Evolutionary conservation across 2,113 vertebrate species (phyloP).

Genomic region (Hypanus sabinus): DNA sequence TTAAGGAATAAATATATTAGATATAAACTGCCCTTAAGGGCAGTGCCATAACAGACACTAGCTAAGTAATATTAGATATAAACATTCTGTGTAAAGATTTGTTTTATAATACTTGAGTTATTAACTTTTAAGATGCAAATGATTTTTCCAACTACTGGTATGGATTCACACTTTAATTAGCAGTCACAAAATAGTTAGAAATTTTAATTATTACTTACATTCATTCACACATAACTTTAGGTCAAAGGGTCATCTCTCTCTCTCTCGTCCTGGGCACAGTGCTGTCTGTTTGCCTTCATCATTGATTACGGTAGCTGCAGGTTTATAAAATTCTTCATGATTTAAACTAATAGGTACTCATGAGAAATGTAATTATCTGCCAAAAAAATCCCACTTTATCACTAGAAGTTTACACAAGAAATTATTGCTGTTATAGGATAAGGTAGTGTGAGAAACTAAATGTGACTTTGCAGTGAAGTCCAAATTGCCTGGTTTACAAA

Average conservation of each 20-base stretch:
- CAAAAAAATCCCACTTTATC: background rate
- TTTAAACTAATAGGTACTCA: background rate
- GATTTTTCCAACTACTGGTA: background rate
- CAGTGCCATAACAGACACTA: too few species aligned
- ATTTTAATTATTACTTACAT: background rate
- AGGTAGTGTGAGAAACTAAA: background rate
- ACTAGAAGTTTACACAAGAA: background rate
- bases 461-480: background rate
- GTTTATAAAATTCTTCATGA: background rate
- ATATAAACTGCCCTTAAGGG: too few species aligned
- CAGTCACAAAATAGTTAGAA: constrained; percentile 6
- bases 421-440: background rate
- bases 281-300: background rate
- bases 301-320: background rate
- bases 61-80: background rate
- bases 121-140: background rate
- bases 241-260: background rate
- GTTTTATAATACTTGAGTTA: background rate
- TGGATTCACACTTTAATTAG: background rate
- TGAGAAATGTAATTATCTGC: background rate
- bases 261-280: background rate
- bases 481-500: background rate
- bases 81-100: background rate
- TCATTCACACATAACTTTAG: background rate
- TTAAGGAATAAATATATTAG: background rate